phyloP scores from a whole-genome alignment of 1,140 invertebrate species.

The Gonatopus flavifemur region DNA sequence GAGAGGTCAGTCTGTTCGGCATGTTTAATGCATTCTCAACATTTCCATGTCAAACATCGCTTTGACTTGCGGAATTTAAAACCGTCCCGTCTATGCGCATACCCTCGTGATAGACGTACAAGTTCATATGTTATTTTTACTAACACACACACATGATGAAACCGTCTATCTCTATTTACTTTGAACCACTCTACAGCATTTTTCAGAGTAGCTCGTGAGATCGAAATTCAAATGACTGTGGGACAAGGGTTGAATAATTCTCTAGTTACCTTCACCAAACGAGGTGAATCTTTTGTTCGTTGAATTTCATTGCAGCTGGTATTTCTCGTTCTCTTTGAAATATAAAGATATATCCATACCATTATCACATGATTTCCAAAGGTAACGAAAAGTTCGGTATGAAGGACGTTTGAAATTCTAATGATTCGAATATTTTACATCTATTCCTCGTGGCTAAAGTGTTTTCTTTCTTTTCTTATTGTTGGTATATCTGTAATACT shows the following conservation, averaged over 20 bases:
- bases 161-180: conserved; percentile 39
- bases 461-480: no score
- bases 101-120: not conserved
- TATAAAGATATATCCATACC: no score
- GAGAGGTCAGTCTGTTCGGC: conserved; percentile 36
- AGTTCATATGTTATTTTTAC: conserved; percentile 2
- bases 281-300: not conserved
- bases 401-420: no score
- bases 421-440: no score
- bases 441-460: no score
- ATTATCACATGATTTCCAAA: no score
- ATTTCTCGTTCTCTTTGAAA: no score
- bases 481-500: no score
- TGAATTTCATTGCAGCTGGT: no score
- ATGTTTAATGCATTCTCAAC: conserved; percentile 59
- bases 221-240: conserved; percentile 25
- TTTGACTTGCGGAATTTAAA: conserved; percentile 59
- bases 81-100: conserved; percentile 29
- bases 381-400: no score
- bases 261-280: not conserved
- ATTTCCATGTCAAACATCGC: conserved; percentile 60
- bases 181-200: conserved; percentile 20
- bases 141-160: conserved; percentile 16
- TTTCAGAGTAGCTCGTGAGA: conserved; percentile 18
- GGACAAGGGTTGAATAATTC: conserved; percentile 7